phyloP scores from a whole-genome alignment of 2,113 vertebrate species.

The Neodon shergylaensis region DNA sequence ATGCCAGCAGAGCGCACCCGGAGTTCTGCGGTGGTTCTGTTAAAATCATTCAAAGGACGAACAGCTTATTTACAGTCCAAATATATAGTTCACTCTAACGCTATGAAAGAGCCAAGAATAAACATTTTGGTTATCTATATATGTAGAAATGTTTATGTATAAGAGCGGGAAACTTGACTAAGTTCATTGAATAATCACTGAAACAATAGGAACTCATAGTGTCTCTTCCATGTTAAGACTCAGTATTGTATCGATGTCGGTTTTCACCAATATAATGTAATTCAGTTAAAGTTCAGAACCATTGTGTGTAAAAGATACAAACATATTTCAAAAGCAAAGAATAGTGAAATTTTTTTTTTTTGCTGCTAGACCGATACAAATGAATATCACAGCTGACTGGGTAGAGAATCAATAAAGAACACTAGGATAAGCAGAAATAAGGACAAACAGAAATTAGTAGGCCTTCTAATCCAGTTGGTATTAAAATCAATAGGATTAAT shows the following conservation, averaged over 20 bases:
- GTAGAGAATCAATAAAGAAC: background rate
- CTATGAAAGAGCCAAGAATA: background rate
- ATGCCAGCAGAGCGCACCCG: background rate
- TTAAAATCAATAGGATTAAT: background rate
- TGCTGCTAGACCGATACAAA: background rate
- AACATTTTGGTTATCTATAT: background rate
- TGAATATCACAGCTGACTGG: background rate
- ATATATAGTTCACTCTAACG: background rate
- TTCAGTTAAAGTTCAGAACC: background rate
- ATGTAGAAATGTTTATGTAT: background rate
- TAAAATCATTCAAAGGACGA: background rate
- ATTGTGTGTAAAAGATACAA: background rate
- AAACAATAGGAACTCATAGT: background rate
- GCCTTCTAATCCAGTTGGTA: background rate
- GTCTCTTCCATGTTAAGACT: background rate
- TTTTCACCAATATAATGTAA: background rate
- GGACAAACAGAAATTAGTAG: background rate
- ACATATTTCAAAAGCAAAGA: constrained; percentile 8
- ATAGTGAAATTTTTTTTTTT: constrained; percentile 7
- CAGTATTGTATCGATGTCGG: background rate
- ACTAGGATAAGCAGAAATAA: background rate
- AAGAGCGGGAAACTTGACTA: background rate
- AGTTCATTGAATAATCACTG: background rate
- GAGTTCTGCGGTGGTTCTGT: background rate
- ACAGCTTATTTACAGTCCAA: background rate